Conservation (phyloP, 2,113 vertebrate genomes). For the Myiagra hebetior region DNA sequence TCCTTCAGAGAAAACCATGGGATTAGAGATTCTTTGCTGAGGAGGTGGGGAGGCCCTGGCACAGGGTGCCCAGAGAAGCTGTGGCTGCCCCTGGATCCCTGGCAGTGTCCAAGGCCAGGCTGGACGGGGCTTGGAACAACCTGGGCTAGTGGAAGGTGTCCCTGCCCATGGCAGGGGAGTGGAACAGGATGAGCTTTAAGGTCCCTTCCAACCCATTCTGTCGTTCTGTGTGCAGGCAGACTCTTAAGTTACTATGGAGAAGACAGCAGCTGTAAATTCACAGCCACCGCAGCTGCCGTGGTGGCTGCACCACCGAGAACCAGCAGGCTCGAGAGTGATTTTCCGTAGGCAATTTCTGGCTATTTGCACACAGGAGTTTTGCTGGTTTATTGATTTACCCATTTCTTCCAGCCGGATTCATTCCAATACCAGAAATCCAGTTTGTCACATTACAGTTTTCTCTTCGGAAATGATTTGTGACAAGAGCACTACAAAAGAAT, state of each 20-base stretch:
- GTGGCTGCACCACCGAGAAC: background rate
- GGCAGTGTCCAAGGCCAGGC: rapidly evolving
- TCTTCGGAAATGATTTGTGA: conserved; percentile 56
- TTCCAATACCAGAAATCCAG: conserved; percentile 56
- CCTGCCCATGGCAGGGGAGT: background rate
- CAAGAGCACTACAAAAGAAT: background rate
- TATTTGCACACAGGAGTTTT: background rate
- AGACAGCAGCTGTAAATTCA: background rate
- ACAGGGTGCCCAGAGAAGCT: background rate
- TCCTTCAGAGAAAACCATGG: background rate
- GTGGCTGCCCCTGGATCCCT: background rate
- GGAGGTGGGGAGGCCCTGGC: background rate
- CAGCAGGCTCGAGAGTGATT: background rate
- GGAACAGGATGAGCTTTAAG: rapidly evolving
- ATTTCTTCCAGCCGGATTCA: conserved; percentile 44
- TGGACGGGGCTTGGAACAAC: rapidly evolving
- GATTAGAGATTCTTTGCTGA: background rate
- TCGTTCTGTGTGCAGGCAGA: background rate
- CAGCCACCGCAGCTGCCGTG: background rate
- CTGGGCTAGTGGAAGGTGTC: background rate
- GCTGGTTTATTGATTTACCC: conserved; percentile 54
- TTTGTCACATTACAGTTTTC: conserved; percentile 52
- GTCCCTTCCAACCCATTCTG: background rate
- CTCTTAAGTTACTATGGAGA: background rate
- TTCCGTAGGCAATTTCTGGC: background rate